A percentile compares a stretch with the other conserved stretches of the same genome.
Conservation (phyloP, 2,888 invertebrate genomes). For the Epistrophe grossulariae region DNA sequence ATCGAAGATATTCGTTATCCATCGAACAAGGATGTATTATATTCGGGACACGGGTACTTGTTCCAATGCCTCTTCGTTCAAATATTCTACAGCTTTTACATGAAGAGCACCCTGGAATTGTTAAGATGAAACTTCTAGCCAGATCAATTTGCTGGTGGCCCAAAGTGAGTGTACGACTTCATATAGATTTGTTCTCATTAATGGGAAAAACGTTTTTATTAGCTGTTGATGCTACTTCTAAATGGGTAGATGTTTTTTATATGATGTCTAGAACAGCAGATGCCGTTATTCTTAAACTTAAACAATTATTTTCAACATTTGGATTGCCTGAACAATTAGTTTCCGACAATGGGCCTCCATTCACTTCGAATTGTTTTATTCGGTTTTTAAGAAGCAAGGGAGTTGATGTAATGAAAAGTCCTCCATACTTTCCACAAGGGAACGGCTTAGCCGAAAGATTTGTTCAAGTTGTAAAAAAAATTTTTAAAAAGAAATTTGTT, state of each 20-base stretch:
- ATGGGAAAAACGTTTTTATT: conserved; percentile 14
- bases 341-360: conserved; percentile 35
- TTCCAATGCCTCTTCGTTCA: conserved; percentile 20
- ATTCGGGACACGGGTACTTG: conserved; percentile 17
- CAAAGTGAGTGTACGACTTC: conserved; percentile 4
- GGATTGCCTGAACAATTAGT: conserved; percentile 37
- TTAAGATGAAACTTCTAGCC: conserved; percentile 30
- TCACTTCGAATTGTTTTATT: conserved; percentile 14
- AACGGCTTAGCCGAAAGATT: conserved; percentile 48
- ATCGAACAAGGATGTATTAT: conserved; percentile 17
- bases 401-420: conserved; percentile 31
- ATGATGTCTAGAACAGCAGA: conserved; percentile 31
- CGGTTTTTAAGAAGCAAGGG: conserved; percentile 24
- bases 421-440: conserved; percentile 47
- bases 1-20: conserved; percentile 2
- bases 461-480: conserved; percentile 34
- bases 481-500: background rate
- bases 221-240: conserved; percentile 16
- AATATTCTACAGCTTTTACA: conserved; percentile 17
- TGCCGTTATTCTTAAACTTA: conserved; percentile 26
- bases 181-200: conserved; percentile 21
- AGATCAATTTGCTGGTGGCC: conserved; percentile 33
- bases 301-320: conserved; percentile 23
- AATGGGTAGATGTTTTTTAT: conserved; percentile 1
- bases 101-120: conserved; percentile 18